Conservation (phyloP, 1,140 invertebrate species). For the Zaprionus africanus region DNA sequence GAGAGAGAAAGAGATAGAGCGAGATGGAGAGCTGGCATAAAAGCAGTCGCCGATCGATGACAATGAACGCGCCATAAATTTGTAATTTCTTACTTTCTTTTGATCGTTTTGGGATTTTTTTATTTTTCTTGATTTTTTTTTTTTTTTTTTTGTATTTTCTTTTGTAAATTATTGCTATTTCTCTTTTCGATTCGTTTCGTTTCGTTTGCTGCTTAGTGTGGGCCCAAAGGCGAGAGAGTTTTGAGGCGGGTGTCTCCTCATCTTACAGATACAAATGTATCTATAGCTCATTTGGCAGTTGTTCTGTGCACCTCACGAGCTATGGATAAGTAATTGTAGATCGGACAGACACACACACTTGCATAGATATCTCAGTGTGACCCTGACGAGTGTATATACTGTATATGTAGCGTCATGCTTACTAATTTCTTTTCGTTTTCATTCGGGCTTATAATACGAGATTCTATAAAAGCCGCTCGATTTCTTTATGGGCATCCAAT, state of each 20-base stretch:
- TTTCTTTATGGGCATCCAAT: conserved; percentile 54
- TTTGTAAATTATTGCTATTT: conserved; percentile 24
- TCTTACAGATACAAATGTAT: neutral
- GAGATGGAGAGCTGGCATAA: neutral
- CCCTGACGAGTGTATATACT: conserved; percentile 23
- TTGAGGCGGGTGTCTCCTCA: conserved; percentile 8
- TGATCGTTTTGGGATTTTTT: conserved; percentile 27
- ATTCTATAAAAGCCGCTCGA: conserved; percentile 29
- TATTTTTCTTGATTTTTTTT: neutral
- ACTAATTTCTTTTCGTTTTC: conserved; percentile 57
- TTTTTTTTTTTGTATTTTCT: neutral
- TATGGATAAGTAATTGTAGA: conserved; percentile 18
- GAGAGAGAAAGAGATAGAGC: neutral
- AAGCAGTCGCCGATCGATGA: conserved; percentile 40
- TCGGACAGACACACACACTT: neutral
- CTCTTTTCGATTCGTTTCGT: conserved; percentile 7
- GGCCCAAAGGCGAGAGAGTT: conserved; percentile 5
- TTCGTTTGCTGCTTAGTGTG: neutral
- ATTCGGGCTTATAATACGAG: conserved; percentile 17
- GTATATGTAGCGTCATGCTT: conserved; percentile 31
- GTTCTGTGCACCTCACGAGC: conserved; percentile 15
- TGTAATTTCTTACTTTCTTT: conserved; percentile 65
- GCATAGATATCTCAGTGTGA: conserved; percentile 15
- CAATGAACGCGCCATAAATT: conserved; percentile 65
- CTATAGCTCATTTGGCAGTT: conserved; percentile 19